Base-by-base conservation (phyloP, 2,888 invertebrate species). In the Phalera bucephala region DNA sequence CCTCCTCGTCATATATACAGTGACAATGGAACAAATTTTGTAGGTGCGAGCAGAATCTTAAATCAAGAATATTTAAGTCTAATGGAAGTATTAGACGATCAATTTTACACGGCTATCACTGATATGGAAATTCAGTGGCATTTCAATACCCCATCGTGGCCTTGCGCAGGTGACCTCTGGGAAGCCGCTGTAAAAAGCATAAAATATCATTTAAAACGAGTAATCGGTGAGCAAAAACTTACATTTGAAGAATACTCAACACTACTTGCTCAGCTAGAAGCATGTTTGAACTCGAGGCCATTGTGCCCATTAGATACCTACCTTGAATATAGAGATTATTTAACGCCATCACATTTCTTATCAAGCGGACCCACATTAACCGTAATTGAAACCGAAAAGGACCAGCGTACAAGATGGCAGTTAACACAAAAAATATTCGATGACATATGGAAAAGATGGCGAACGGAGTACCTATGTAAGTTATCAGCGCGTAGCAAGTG, bases 401-500 rank as follows among this genome's bases (percentile, higher is more conserved):
- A 36, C 15, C 3, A 26, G 0, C 9, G 36, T 12, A 40, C 40
- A 8, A n/a, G 36, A 3, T 40, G 40, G 40, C 32, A 33, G 2
- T 14, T 36, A 3, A 11, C 17, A n/a, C 33, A 33, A 14, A 22
- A 27, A 11, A 17, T 33, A 9, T 27, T 33, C 9, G 2, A 21
- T 3, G 36, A 33, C 14, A 9, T 36, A 0, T 40, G 36, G 32
- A 40, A 25, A 9, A 33, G 30, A 13, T 40, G 34, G 39, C 21
- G 12, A 11, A 14, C 27, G 1, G 34, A 42, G 11, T 42, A 37
- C 3, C 28, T 41, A 1, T 10, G 10, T 3, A 31, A 36, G 25
- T 17, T 41, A 9, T 12, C 36, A 4, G 8, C 9, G 7, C 23
- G 33, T 12, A 13, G 19, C 9, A 36, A 41, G 9, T 41, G 33